phyloP scores from a whole-genome alignment of 2,113 vertebrate genomes.

The Eretmodus cyanostictus region DNA sequence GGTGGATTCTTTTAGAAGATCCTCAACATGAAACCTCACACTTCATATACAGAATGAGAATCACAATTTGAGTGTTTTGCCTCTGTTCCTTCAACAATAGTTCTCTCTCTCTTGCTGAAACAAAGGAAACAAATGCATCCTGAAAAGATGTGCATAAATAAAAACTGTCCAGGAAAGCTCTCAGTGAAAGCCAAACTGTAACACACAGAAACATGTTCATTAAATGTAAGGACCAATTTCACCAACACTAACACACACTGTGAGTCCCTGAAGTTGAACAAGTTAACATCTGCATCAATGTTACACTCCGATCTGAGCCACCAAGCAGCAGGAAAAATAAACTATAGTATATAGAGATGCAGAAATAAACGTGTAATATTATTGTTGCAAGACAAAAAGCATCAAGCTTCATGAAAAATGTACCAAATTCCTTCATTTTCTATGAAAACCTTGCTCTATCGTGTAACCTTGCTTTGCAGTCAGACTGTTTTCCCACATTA shows the following conservation, averaged over 20 bases:
- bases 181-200: background rate
- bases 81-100: background rate
- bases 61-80: background rate
- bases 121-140: background rate
- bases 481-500: background rate
- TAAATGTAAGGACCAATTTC: background rate
- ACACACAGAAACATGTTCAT: background rate
- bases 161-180: background rate
- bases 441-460: background rate
- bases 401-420: rapidly evolving
- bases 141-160: background rate
- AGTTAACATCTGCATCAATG: background rate
- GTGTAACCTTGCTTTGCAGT: background rate
- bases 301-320: background rate
- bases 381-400: background rate
- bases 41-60: background rate
- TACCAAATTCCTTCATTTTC: background rate
- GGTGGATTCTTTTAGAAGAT: background rate
- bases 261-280: background rate
- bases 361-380: background rate
- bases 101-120: background rate
- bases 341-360: background rate
- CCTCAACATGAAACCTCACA: background rate
- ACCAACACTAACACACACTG: background rate
- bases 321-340: background rate